A percentile compares a stretch with the other conserved stretches of the same genome.
These are phyloP conservation scores for Napeogenes inachia DNA, from an alignment of 2,888 invertebrate species.

Conservation along the genomic window DNA sequence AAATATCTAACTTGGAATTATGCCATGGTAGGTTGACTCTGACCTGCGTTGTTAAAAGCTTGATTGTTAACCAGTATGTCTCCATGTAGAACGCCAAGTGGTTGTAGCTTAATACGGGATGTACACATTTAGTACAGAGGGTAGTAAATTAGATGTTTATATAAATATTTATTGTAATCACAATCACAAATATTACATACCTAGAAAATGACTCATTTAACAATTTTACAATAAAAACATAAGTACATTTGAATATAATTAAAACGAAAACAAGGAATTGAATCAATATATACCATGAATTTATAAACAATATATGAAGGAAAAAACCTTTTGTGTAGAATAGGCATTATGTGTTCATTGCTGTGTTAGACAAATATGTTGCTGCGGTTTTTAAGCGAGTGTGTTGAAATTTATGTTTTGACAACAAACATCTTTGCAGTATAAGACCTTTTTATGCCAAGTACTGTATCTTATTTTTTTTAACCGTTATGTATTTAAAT, in stretches of 20 bases:
- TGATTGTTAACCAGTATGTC: conserved; percentile 33
- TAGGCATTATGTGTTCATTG: background rate
- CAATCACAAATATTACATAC: background rate
- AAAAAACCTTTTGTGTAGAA: too few relatives aligned
- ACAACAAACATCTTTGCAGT: too few relatives aligned
- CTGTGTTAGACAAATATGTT: conserved; percentile 12
- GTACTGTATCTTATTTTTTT: too few relatives aligned
- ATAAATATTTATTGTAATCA: background rate
- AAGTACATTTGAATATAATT: too few relatives aligned
- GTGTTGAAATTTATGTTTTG: conserved; percentile 7
- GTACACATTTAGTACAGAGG: conserved; percentile 2
- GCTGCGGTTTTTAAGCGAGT: conserved; percentile 16
- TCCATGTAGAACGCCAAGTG: conserved; percentile 30
- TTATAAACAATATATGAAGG: too few relatives aligned
- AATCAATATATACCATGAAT: too few relatives aligned
- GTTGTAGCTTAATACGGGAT: conserved; percentile 24
- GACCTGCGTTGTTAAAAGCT: conserved; percentile 32
- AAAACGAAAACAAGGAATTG: too few relatives aligned
- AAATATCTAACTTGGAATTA: conserved; percentile 30
- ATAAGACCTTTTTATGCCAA: too few relatives aligned
- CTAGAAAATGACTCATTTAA: too few relatives aligned
- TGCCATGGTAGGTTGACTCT: conserved; percentile 31
- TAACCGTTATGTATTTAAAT: too few relatives aligned
- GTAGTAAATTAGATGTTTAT: background rate
- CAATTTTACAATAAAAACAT: too few relatives aligned